Base-by-base conservation (phyloP, 2,797 vertebrate species). In the Tiaroga cobitis region DNA sequence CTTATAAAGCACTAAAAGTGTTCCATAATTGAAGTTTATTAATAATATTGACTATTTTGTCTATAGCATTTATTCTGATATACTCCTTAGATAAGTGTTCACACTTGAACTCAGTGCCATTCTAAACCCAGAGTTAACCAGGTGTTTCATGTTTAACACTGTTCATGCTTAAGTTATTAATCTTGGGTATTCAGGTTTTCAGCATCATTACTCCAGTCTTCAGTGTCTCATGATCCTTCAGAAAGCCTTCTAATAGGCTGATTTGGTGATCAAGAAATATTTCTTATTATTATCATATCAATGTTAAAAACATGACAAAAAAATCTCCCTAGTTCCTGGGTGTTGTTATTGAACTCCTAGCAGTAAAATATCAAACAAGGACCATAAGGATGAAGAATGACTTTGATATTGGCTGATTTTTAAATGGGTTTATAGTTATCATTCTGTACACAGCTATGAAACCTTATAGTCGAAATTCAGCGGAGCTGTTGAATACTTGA, bases 121-220 rank as follows among this genome's bases (percentile, higher is more conserved):
- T 56, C 32, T 34, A 34, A 75, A 75, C 46, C 29, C 46, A 24
- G 34, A 19, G 19, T n/a, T n/a, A 37, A 56, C 21, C n/a, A 34
- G 15, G 19, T 32, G 72, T 39, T 77, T 75, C 21, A 59, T 75
- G 73, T 15, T 51, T 75, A 75, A 75, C 43, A 21, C 8, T 74
- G 43, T 74, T 49, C 4, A 49, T 37, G 21, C 54, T 59, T 56
- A 21, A 56, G 32, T n/a, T 24, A 24, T 75, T 34, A 13, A 32
- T 34, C 49, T 34, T 34, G 19, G 10, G 18, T 51, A 46, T n/a
- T 49, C 49, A 76, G 26, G 26, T 49, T 73, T 49, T 54, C n/a
- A 73, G 16, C 41, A 73, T 6, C 3, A 16, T 72, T 72, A 43
- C 13, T 43, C 6, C 13, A 43, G 24, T 43, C 39, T 70, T 43